phyloP scores from a whole-genome alignment of 2,888 invertebrate genomes.

The Toxonevra muliebris region DNA sequence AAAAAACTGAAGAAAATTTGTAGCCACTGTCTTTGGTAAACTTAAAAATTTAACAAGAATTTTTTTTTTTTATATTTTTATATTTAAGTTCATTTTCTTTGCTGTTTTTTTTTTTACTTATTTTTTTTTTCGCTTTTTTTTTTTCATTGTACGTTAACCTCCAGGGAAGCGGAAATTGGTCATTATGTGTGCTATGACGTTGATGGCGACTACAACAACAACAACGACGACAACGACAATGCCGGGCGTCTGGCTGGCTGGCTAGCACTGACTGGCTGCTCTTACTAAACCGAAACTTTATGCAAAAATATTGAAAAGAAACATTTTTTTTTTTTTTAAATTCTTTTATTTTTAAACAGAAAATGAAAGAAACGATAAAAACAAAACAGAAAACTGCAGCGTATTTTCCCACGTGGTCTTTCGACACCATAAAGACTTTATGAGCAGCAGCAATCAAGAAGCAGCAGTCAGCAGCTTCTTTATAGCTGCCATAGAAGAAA shows the following conservation, averaged over 20 bases:
- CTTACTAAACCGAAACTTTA: conserved; percentile 18
- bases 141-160: conserved; percentile 39
- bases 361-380: too few species aligned
- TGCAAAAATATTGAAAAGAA: conserved; percentile 1
- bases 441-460: too few species aligned
- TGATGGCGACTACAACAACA: conserved; percentile 34
- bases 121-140: conserved; percentile 1
- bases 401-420: conserved; percentile 26
- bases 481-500: too few species aligned
- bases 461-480: too few species aligned
- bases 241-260: not conserved
- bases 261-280: not conserved
- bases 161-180: conserved; percentile 51
- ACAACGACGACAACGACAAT: conserved; percentile 17
- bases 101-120: too few species aligned
- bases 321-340: too few species aligned
- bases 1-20: not conserved
- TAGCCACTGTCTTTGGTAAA: too few species aligned
- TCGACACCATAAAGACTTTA: conserved; percentile 11
- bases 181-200: conserved; percentile 48
- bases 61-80: too few species aligned
- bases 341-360: too few species aligned
- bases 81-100: too few species aligned
- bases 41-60: too few species aligned
- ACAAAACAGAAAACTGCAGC: not conserved